Base-by-base conservation (phyloP, 1,140 invertebrate genomes). In the Formica selysi region DNA sequence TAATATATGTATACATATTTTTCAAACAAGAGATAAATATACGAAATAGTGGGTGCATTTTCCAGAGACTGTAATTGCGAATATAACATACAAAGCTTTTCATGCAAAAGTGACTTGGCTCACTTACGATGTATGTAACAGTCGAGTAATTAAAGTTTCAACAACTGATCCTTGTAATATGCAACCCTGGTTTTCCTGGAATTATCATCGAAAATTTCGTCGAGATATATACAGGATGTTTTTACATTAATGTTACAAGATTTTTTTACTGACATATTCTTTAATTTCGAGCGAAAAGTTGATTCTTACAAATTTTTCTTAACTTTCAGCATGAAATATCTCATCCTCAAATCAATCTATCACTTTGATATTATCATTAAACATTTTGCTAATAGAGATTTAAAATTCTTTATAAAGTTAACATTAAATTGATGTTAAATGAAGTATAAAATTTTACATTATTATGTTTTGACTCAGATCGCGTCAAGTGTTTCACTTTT, bases 101-200 rank as follows among this genome's bases (percentile, higher is more conserved):
- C 13, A 59, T 19, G 26, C 76, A 78, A 78, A 19, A 78, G 16
- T 51, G 59, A 78, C 59, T 78, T 48, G n/a, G 36, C 57, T 44
- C 57, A n/a, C 59, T 78, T 61, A 26, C 29, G 22, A 41, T 26
- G n/a, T n/a, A 67, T 13, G 3, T 78, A 78, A 78, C 11, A 26
- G 59, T 51, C n/a, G 61, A 67, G 29, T 79, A 67, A 79, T 79
- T 67, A 67, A 79, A 78, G 76, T 79, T 67, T 22, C 51, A 44
- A 78, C 44, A 76, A 78, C 26, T 13, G 36, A 48, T n/a, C 19
- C 10, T 41, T 38, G 19, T 5, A 13, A 79, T n/a, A 65, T 44
- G 26, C 22, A 48, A 62, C 2, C 22, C 13, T 19, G 11, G 41
- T 32, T 79, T 79, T 79, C 29, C n/a, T 48, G 19, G 11, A 29